A percentile compares a stretch with the other conserved stretches of the same genome.
Evolutionary conservation across 2,797 vertebrate species (phyloP).

Genomic region (Prunella strophiata): DNA sequence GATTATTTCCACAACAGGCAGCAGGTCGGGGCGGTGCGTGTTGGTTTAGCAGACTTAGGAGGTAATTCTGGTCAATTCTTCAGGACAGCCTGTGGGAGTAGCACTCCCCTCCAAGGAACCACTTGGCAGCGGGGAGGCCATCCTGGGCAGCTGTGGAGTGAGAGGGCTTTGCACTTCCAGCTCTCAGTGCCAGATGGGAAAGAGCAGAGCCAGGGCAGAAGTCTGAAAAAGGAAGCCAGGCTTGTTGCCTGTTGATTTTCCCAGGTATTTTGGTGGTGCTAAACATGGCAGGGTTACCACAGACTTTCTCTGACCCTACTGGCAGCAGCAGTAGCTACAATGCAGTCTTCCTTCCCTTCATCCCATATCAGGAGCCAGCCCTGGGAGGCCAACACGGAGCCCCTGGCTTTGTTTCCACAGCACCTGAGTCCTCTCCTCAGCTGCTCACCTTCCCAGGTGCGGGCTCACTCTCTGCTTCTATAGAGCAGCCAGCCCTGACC

Average conservation of each 20-base stretch:
- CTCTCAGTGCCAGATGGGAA: neutral
- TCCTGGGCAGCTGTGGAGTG: fast-evolving
- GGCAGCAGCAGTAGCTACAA: neutral
- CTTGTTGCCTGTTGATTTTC: neutral
- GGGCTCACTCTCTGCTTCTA: no score
- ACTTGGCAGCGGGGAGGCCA: neutral
- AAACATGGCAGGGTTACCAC: neutral
- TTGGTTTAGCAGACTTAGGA: neutral
- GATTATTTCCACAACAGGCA: neutral
- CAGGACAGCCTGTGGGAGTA: neutral
- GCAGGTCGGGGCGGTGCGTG: fast-evolving
- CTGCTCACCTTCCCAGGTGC: neutral
- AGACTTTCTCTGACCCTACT: neutral
- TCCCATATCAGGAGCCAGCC: neutral
- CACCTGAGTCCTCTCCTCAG: neutral
- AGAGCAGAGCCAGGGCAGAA: fast-evolving
- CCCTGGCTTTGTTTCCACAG: fast-evolving
- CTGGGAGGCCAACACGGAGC: neutral
- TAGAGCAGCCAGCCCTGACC: neutral
- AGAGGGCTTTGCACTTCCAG: neutral
- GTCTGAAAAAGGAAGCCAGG: neutral
- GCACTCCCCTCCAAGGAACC: neutral
- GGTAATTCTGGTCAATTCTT: neutral
- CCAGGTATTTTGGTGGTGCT: neutral
- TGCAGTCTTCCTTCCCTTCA: neutral